Percentiles rank a stretch among this genome's conserved stretches.
phyloP scores from a whole-genome alignment of 2,888 invertebrate genomes.

The Xestia sexstrigata region DNA sequence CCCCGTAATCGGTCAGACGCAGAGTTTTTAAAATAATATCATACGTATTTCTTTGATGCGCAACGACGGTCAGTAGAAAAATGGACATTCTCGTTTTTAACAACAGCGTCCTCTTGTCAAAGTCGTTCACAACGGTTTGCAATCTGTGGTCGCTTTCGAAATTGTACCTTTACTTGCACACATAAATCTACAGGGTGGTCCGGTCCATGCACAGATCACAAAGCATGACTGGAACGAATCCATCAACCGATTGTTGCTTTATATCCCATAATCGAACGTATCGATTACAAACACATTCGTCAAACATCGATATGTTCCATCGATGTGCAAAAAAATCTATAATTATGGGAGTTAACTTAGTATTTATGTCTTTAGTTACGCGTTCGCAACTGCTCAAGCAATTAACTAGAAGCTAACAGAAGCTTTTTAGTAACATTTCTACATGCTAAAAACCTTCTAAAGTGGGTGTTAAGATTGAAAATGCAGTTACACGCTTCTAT shows the following conservation, averaged over 20 bases:
- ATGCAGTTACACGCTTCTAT: slow-evolving; percentile 19
- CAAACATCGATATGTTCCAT: slow-evolving; percentile 55
- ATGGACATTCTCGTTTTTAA: not conserved
- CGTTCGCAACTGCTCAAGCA: slow-evolving; percentile 47
- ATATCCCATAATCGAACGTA: slow-evolving; percentile 37
- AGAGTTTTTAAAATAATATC: too few relatives aligned
- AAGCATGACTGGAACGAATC: slow-evolving; percentile 48
- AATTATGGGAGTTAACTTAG: slow-evolving; percentile 58
- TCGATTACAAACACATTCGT: slow-evolving; percentile 39
- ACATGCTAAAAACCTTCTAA: slow-evolving; percentile 57
- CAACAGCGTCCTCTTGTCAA: not conserved
- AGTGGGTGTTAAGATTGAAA: slow-evolving; percentile 27
- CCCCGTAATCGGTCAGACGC: not conserved
- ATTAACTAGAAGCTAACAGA: slow-evolving; percentile 66
- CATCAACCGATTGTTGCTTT: slow-evolving; percentile 34
- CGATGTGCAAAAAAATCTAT: slow-evolving; percentile 54
- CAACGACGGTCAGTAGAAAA: too few relatives aligned
- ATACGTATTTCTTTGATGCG: too few relatives aligned
- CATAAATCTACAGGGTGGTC: slow-evolving; percentile 8
- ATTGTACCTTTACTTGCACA: not conserved
- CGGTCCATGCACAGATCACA: slow-evolving; percentile 21
- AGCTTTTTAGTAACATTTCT: slow-evolving; percentile 47
- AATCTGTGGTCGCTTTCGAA: not conserved
- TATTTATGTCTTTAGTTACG: slow-evolving; percentile 66
- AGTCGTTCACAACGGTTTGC: not conserved